Evolutionary conservation across 1,140 invertebrate genomes (phyloP).

Genomic region (Brachionus manjavacas): DNA sequence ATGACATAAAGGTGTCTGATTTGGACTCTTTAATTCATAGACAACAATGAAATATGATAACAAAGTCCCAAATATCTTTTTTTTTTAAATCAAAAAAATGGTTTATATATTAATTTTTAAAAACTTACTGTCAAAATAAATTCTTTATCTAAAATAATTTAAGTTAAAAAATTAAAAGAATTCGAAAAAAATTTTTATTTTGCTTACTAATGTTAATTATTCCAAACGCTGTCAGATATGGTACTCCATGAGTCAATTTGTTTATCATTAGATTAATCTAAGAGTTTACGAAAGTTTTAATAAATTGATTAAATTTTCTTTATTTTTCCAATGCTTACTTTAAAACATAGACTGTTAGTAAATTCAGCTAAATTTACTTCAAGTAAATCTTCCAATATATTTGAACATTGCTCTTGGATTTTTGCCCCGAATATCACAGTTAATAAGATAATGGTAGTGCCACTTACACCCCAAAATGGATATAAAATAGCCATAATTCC

Average conservation of each 20-base stretch:
- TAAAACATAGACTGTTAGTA: conserved; percentile 38
- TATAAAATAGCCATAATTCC: neutral
- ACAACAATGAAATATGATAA: conserved; percentile 20
- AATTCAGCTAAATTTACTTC: neutral
- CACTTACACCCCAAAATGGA: neutral
- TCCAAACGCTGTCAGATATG: neutral
- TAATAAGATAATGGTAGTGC: neutral
- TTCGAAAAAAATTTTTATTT: neutral
- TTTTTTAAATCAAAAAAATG: neutral
- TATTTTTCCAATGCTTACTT: neutral
- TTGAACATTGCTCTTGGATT: neutral
- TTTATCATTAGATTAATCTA: neutral
- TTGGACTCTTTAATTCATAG: neutral
- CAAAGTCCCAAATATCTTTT: neutral
- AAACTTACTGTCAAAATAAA: neutral
- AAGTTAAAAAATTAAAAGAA: neutral
- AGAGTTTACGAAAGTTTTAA: neutral
- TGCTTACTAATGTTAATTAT: neutral
- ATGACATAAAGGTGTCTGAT: neutral
- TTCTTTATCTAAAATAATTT: neutral
- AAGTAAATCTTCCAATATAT: neutral
- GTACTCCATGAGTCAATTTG: neutral
- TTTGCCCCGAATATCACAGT: neutral
- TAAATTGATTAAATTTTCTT: neutral
- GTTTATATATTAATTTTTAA: neutral